Evolutionary conservation across 92 coral and sea anemone genomes (phyloP).

Genomic region (Desmophyllum pertusum): DNA sequence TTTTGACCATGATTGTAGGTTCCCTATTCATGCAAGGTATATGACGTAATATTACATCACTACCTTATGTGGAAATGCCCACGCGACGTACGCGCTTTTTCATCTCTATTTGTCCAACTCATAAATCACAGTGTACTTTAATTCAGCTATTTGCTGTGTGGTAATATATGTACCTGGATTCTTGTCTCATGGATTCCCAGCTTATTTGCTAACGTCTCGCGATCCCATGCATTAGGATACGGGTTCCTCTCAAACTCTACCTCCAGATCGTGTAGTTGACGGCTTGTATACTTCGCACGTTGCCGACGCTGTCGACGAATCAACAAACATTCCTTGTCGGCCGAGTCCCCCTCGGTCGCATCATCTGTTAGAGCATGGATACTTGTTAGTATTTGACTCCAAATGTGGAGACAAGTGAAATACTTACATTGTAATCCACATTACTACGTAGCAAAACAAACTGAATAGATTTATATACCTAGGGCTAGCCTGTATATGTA

Average conservation of each 20-base stretch:
- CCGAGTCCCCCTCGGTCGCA: background rate
- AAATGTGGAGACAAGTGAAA: background rate
- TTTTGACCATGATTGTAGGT: no score
- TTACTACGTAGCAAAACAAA: no score
- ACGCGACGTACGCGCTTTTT: no score
- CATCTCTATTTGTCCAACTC: no score
- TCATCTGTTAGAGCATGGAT: background rate
- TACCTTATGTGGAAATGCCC: background rate
- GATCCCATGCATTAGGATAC: slow-evolving; percentile 60
- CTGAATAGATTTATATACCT: no score
- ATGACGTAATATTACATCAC: background rate
- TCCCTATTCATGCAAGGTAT: no score
- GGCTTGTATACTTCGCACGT: slow-evolving; percentile 51
- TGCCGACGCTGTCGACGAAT: slow-evolving; percentile 35
- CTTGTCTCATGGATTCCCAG: slow-evolving; percentile 65
- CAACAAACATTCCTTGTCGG: background rate
- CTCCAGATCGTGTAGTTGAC: slow-evolving; percentile 45
- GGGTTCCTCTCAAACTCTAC: slow-evolving; percentile 60
- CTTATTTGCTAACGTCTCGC: slow-evolving; percentile 37
- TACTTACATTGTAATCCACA: no score
- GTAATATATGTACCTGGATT: slow-evolving; percentile 65
- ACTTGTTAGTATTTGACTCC: background rate
- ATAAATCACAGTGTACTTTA: background rate
- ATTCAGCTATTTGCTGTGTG: background rate
- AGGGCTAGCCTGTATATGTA: no score